Evolutionary conservation across 1,140 invertebrate genomes (phyloP), one percentile per base, ranked within the genome.

Genomic region (Melanaphis sacchari): DNA sequence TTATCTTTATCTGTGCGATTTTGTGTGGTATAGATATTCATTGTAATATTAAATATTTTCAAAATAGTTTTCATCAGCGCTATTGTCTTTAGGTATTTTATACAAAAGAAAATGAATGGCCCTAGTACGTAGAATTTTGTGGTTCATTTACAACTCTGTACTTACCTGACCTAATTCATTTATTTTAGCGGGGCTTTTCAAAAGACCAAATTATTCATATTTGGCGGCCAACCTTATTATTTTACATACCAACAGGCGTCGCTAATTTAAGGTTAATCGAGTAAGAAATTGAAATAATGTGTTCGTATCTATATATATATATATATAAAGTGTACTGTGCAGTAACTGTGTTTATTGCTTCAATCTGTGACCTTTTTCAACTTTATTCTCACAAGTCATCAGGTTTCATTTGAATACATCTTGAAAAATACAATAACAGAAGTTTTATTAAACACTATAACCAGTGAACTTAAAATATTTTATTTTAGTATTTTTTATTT

Each of bases 21-120:
- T 31, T 18, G 24, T 54, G 6, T 54, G 52, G 21, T 90, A 38
- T 52, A 18, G 24, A 40, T 90, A 40, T 54, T 36, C 18, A 89
- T 89, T 90, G 38, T 90, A 8, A 59, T 41, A 90, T 54, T 1
- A 54, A 54, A 90, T 90, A 59, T 90, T 90, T 59, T 90, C 36
- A 22, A 41, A 90, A 90, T 40, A 90, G 59, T 59, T 40, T 31
- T 90, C 59, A 26, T 90, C 26, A 21, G 26, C 15, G 38, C n/a
- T 43, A 92, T 92, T 92, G 90, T 92, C 89, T 82, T 92, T 38
- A 92, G n/a, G 36, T 18, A 40, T 38, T 92, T 92, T 92, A 36
- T 92, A 92, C 90, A 92, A 92, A 92, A 81, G 90, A 49, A 81
- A 82, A 81, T 82, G 41, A 92, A 82, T 92, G 31, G 90, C 4